Base-by-base conservation (phyloP, 2,113 vertebrate species). In the Strix uralensis region DNA sequence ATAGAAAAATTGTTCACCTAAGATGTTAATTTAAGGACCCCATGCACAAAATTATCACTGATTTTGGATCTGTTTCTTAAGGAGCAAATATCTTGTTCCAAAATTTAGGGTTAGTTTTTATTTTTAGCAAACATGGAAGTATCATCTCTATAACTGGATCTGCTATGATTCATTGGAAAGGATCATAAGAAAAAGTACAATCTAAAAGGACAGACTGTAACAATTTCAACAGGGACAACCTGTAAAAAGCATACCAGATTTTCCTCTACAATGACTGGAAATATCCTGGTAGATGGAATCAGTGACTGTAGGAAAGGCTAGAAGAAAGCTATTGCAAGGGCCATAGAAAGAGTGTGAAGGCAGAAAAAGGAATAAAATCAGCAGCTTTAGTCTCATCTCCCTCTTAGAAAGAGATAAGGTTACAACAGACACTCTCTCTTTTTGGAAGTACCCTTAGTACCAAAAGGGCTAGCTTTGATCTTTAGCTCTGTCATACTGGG, bases 81-180 rank as follows among this genome's bases (percentile, higher is more conserved):
- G 81, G 71, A 94, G 25, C 63, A 87, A 94, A 47, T 90, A 87
- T 65, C 88, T 85, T n/a, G 9, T 63, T 92, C 58, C 63, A 91
- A 91, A 95, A 92, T 95, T 94, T 90, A 71, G 67, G 49, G n/a
- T 62, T 96, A 90, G 63, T 26, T 75, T 88, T 93, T 96, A 96
- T 97, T 97, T 97, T 96, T 95, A 97, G 96, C 92, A 90, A 93
- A 74, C 10, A 47, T 22, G 84, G 92, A 96, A 96, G 77, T 69
- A 92, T 91, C 86, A 79, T 86, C 81, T 92, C 96, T 95, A 63
- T 95, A 95, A 95, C 90, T 83, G 66, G 63, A 86, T 95, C 93
- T 94, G 81, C 51, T 74, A 81, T 96, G 92, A 95, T 87, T 96
- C 84, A 96, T 49, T 92, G 86, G 84, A 92, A 91, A 94, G 63